Conservation (phyloP, 2,888 invertebrate species). For the Branchipolynoe longqiensis region DNA sequence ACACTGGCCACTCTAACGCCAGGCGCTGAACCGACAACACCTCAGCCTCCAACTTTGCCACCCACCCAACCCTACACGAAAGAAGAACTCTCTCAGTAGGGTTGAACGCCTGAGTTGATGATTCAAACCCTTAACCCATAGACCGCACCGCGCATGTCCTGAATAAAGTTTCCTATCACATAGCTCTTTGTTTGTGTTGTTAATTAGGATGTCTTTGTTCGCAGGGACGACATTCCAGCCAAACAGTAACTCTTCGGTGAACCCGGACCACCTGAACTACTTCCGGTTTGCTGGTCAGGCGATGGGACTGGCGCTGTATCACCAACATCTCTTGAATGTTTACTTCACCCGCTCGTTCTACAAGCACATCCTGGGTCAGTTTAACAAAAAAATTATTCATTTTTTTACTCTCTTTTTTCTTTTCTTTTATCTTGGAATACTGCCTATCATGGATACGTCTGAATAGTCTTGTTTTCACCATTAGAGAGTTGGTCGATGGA, state of each 20-base stretch:
- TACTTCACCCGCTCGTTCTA: constrained; percentile 81
- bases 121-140: no score
- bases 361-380: constrained; percentile 79
- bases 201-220: constrained; percentile 54
- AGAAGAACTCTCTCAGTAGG: no score
- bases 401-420: neutral
- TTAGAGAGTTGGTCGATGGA: no score
- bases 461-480: no score
- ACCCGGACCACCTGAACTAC: constrained; percentile 80
- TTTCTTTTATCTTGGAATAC: no score
- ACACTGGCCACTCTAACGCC: no score
- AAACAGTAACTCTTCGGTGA: constrained; percentile 80
- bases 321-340: constrained; percentile 78
- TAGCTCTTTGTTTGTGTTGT: neutral
- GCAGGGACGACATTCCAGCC: constrained; percentile 80
- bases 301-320: constrained; percentile 79
- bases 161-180: neutral
- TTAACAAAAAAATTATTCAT: neutral
- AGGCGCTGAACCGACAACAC: no score
- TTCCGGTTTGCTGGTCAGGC: constrained; percentile 80
- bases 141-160: no score
- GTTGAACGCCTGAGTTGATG: no score
- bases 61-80: no score
- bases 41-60: no score
- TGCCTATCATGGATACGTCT: no score